Conservation (phyloP, 2,888 invertebrate species). For the Punctoribates punctum region DNA sequence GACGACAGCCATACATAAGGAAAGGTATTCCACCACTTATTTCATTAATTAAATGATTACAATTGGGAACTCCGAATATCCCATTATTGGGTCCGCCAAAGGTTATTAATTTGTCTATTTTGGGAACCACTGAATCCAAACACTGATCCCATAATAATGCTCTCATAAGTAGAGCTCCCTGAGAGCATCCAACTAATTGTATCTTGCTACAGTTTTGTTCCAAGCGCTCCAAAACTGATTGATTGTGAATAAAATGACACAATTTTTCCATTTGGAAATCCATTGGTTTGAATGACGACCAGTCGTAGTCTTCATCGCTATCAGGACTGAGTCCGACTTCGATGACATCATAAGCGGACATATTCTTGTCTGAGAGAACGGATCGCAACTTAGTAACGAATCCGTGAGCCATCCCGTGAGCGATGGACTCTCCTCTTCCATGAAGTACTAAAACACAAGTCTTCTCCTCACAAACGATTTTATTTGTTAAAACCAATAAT, state of each 20-base stretch:
- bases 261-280: slow-evolving; percentile 1
- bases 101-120: slow-evolving; percentile 26
- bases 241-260: slow-evolving; percentile 4
- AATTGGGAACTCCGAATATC: neutral
- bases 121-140: neutral
- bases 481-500: too few relatives aligned
- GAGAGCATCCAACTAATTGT: slow-evolving; percentile 17
- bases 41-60: neutral
- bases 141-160: neutral
- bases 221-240: neutral
- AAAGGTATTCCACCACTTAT: too few relatives aligned
- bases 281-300: slow-evolving; percentile 29
- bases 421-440: slow-evolving; percentile 9
- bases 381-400: neutral
- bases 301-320: slow-evolving; percentile 1
- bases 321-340: slow-evolving; percentile 11
- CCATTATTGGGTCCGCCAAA: slow-evolving; percentile 25
- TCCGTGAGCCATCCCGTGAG: neutral
- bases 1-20: neutral
- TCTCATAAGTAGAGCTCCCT: slow-evolving; percentile 14
- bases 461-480: neutral
- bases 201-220: neutral
- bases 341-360: neutral
- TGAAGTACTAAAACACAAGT: slow-evolving; percentile 15
- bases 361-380: neutral